phyloP scores from a whole-genome alignment of 2,888 invertebrate species.

The Gymnosoma rotundatum region DNA sequence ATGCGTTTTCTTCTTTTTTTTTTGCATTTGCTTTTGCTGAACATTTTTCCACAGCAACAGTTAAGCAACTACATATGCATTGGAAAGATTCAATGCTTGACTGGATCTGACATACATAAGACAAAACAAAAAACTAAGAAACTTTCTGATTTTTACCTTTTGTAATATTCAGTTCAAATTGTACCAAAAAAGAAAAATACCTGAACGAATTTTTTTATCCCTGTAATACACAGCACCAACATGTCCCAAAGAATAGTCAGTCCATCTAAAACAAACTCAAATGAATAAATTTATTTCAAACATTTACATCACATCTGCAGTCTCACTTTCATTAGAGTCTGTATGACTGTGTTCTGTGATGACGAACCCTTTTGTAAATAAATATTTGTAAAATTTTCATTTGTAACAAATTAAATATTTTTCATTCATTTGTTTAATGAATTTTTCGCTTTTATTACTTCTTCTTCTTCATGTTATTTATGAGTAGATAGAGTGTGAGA shows the following conservation, averaged over 20 bases:
- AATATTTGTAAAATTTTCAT: slow-evolving; percentile 60
- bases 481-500: not conserved
- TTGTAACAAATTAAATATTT: slow-evolving; percentile 64
- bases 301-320: not conserved
- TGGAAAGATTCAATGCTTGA: too few relatives aligned
- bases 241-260: not conserved
- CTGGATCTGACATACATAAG: too few relatives aligned
- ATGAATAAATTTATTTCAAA: not conserved
- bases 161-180: too few relatives aligned
- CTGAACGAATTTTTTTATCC: too few relatives aligned
- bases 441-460: slow-evolving; percentile 57
- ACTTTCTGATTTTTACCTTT: too few relatives aligned
- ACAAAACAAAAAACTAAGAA: too few relatives aligned
- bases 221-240: not conserved
- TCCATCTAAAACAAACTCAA: not conserved
- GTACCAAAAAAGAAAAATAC: too few relatives aligned
- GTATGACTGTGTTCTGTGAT: not conserved
- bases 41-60: too few relatives aligned
- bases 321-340: not conserved
- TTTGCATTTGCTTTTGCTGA: too few relatives aligned
- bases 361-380: slow-evolving; percentile 49
- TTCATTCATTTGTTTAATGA: slow-evolving; percentile 69
- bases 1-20: too few relatives aligned
- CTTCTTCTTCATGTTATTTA: not conserved
- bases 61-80: too few relatives aligned